Evolutionary conservation across 1,140 invertebrate species (phyloP).

Genomic region (Hypothenemus hampei): DNA sequence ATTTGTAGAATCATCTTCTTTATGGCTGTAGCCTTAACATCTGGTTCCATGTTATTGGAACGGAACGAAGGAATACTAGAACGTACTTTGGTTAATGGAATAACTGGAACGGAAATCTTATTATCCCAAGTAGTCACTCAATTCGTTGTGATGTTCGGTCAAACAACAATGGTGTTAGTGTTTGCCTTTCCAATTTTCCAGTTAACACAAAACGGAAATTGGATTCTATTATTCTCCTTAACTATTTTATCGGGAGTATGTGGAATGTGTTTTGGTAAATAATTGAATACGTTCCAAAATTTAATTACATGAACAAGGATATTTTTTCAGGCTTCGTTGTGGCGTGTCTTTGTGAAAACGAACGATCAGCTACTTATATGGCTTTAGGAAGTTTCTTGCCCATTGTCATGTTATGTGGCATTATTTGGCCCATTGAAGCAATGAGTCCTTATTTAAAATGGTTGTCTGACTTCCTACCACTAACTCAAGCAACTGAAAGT

Average conservation of each 20-base stretch:
- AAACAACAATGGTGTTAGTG: conserved; percentile 74
- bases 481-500: conserved; percentile 91
- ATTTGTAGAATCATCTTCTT: conserved; percentile 87
- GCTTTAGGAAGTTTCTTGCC: conserved; percentile 91
- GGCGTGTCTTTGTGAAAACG: conserved; percentile 80
- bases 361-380: conserved; percentile 87
- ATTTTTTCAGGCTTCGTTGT: conserved; percentile 74
- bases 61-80: conserved; percentile 88
- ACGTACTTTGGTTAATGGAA: conserved; percentile 77
- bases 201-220: conserved; percentile 72
- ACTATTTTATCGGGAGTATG: conserved; percentile 81
- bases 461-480: conserved; percentile 74
- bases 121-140: conserved; percentile 82
- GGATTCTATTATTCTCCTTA: conserved; percentile 68
- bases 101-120: conserved; percentile 64
- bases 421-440: conserved; percentile 79
- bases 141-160: conserved; percentile 81
- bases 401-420: conserved; percentile 83
- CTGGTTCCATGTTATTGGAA: conserved; percentile 86
- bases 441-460: conserved; percentile 76
- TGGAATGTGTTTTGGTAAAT: conserved; percentile 82
- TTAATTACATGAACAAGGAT: too few species aligned
- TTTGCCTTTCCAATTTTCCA: conserved; percentile 79
- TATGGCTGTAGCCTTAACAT: conserved; percentile 86
- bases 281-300: background rate